Base-by-base conservation (phyloP, 1,140 invertebrate species). In the Drosophila gunungcola region DNA sequence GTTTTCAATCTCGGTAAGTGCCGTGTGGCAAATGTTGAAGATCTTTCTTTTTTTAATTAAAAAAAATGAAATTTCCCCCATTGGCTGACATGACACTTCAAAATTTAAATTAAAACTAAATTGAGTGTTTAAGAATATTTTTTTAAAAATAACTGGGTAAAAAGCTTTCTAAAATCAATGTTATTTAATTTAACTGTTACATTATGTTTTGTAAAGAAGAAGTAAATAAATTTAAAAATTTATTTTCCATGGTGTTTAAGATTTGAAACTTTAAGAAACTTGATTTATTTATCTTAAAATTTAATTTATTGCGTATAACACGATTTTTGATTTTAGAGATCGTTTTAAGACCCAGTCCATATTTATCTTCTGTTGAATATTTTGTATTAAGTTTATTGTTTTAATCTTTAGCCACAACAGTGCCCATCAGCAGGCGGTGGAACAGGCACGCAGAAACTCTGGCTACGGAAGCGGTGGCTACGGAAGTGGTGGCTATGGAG, bases 1-100 rank as follows among this genome's bases (percentile, higher is more conserved):
- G 73, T 63, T 88, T 88, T 25, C 67, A 89, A 3, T 27, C 46
- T 48, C 84, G 84, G 84, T 88, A 84, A 88, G 84, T 88, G 77
- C 80, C 69, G 41, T 80, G 80, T 36, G 41, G 67, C 68, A 72
- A 69, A 72, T 78, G 68, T 69, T 67, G 57, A 64, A 52, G 56
- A 78, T 49, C 32, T 73, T 73, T 80, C 78, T 78, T 88, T 46
- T 73, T 53, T 29, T 46, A 41, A 38, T 58, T 25, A 6, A 43
- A 57, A 57, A 80, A 65, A 88, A 73, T 78, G 51, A 65, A 72
- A 83, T 76, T 72, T 63, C 75, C 32, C 43, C 75, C 72, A 86
- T 82, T 77, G 64, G 67, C 67, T 76, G 62, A 64, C 74, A 72
- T 78, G 77, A 77, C 69, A 81, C 84, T 69, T 62, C 3, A 54